Base-by-base conservation (phyloP, 2,888 invertebrate species). In the Prosopocoilus inquinatus region DNA sequence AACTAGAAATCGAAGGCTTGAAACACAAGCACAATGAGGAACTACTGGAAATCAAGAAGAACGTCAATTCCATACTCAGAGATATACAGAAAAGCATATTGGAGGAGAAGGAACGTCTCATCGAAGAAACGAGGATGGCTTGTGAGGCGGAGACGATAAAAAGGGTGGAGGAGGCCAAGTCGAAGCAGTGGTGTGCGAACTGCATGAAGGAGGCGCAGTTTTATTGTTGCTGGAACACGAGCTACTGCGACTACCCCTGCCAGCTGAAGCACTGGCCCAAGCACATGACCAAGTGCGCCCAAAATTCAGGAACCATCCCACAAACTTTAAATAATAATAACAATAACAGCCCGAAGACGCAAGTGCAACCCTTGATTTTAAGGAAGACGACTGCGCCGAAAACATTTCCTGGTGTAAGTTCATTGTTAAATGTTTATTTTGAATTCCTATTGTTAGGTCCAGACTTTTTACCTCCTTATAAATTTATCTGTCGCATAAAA, bases 191-290 rank as follows among this genome's bases (percentile, higher is more conserved):
- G 96, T 96, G 96, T 75, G 88, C 91, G 0, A 84, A 86, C 71
- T 96, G 96, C 77, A 84, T 84, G 38, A 89, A 89, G 64, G 95
- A 95, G 76, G 93, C 96, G 0, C 86, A 90, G 66, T 92, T 93
- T 75, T 94, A 94, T 76, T 96, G 96, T 71, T 96, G 96, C 72
- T 96, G 96, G 95, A 96, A 95, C 79, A 95, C 95, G 0, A 88
- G 93, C 50, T 96, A 96, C 76, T 96, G 96, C 76, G 90, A 91
- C 78, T 89, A 90, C 73, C 83, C 87, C 1, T 96, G 96, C 69
- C 95, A 95, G 76, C 86, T 90, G 69, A 81, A 86, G 63, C 94
- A 95, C 75, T 95, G 95, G 95, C 77, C 87, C 1, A 78, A 82
- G 7, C 95, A 95, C 75, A 86, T 84, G 81, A 71, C 76, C 51